Evolutionary conservation across 2,797 vertebrate genomes (phyloP).

Genomic region (Enteromius thamalakanensis): DNA sequence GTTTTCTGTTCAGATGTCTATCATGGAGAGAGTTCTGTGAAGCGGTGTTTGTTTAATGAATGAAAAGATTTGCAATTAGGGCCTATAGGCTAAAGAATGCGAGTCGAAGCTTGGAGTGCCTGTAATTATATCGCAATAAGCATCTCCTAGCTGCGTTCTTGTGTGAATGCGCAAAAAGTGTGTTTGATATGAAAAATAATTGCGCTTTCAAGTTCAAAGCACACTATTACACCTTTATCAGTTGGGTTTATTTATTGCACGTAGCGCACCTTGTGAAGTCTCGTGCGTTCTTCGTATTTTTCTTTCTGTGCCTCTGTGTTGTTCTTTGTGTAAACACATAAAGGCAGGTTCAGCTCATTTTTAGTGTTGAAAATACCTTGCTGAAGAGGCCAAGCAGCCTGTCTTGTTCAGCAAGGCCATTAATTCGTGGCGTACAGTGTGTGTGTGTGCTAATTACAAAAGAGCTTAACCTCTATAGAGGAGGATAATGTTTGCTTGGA

Average conservation of each 20-base stretch:
- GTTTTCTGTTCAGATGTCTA: constrained; percentile 50
- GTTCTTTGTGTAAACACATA: constrained; percentile 31
- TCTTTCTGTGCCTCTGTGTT: background rate
- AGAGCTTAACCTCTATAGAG: constrained; percentile 81
- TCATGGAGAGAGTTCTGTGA: constrained; percentile 51
- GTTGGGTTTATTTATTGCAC: constrained; percentile 33
- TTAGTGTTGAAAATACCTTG: constrained; percentile 76
- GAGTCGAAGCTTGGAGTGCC: constrained; percentile 28
- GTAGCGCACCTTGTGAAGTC: background rate
- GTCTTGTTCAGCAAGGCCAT: constrained; percentile 83
- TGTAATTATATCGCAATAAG: constrained; percentile 43
- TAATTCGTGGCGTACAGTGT: constrained; percentile 72
- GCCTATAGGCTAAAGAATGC: constrained; percentile 41
- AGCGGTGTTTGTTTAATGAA: constrained; percentile 51
- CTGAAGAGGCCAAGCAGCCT: constrained; percentile 78
- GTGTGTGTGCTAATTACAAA: constrained; percentile 78
- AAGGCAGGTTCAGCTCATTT: constrained; percentile 56
- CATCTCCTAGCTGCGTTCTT: constrained; percentile 38
- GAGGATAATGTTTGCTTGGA: constrained; percentile 80
- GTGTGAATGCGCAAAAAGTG: constrained; percentile 40
- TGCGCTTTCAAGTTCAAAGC: constrained; percentile 46
- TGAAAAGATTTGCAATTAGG: constrained; percentile 44
- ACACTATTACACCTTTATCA: constrained; percentile 43
- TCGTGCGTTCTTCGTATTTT: background rate
- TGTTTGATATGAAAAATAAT: constrained; percentile 43